Evolutionary conservation across 2,113 vertebrate species (phyloP).

Genomic region (Clarias batrachus): DNA sequence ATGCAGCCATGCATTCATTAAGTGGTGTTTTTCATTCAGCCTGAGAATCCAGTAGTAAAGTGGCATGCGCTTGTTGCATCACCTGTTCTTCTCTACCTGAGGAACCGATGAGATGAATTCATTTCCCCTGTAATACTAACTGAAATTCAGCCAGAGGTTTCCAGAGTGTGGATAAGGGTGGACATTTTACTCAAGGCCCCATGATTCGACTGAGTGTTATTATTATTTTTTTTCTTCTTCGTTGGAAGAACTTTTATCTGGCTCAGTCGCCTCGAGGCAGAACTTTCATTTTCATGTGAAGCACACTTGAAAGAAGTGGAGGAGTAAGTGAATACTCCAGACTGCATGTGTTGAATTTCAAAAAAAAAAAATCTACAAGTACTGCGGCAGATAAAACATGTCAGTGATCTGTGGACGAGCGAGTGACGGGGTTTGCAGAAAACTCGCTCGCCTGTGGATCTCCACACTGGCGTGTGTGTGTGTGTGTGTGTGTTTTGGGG

Average conservation of each 20-base stretch:
- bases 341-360: slow-evolving; percentile 64
- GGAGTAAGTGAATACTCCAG: slow-evolving; percentile 71
- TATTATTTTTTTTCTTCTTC: slow-evolving; percentile 17
- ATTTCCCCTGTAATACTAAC: slow-evolving; percentile 44
- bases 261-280: slow-evolving; percentile 62
- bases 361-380: slow-evolving; percentile 56
- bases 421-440: slow-evolving; percentile 41
- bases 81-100: slow-evolving; percentile 22
- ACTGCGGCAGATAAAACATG: slow-evolving; percentile 48
- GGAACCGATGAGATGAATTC: slow-evolving; percentile 36
- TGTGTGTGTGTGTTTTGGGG: slow-evolving; percentile 15
- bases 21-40: neutral
- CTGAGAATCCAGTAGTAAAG: neutral
- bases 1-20: neutral
- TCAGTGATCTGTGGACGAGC: slow-evolving; percentile 18
- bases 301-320: slow-evolving; percentile 71
- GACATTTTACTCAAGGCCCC: slow-evolving; percentile 50
- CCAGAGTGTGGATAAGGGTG: slow-evolving; percentile 49
- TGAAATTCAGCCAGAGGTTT: slow-evolving; percentile 36
- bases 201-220: slow-evolving; percentile 38
- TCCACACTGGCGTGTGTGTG: slow-evolving; percentile 26
- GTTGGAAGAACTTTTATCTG: slow-evolving; percentile 53
- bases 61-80: neutral
- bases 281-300: slow-evolving; percentile 73
- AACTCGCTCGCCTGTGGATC: slow-evolving; percentile 17